Base-by-base conservation (phyloP, 2,888 invertebrate genomes). In the Agrenia bidenticulata region DNA sequence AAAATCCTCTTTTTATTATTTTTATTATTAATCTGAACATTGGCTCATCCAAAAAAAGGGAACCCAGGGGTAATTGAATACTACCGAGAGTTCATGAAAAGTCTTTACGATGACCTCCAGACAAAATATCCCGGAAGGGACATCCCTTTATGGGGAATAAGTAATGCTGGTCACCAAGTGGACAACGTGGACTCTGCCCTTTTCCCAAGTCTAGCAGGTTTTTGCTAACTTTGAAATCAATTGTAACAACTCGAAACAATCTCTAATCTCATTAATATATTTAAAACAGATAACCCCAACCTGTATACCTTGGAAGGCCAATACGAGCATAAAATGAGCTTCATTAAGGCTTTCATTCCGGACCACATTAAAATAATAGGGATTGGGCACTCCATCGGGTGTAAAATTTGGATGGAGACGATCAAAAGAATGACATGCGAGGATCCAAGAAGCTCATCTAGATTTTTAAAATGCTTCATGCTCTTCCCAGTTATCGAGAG, bases 311-410 rank as follows among this genome's bases (percentile, higher is more conserved):
- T 96, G 56, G 81, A 87, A 67, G 93, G 89, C 27, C 95, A 96
- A 83, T 80, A 89, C 59, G 78, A 85, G 63, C 91, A 92, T 79
- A 94, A 93, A 82, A 82, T 89, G 54, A 84, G 85, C 63, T 89
- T 95, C 78, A 87, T 95, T 63, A 82, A 85, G 74, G 85, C 86
- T 73, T 86, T 86, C 78, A 83, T 94, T 70, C 89, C 92, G 61
- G 80, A 83, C 69, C 83, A 86, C 77, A 85, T 88, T n/a, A 87
- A 84, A 78, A 79, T 96, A 45, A 88, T 92, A 79, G 81, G 95
- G 42, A 84, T 95, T 74, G 94, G 92, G 1, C 95, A 96, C 82
- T 95, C 95, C 0, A 91, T 95, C 77, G 96, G 96, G 2, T 85
- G 89, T 60, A 92, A 93, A 86, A 87, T 94, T 77, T 84, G 87